A percentile compares a stretch with the other conserved stretches of the same genome.
Conservation (phyloP, 1,140 invertebrate species). For the Papilio xuthus region DNA sequence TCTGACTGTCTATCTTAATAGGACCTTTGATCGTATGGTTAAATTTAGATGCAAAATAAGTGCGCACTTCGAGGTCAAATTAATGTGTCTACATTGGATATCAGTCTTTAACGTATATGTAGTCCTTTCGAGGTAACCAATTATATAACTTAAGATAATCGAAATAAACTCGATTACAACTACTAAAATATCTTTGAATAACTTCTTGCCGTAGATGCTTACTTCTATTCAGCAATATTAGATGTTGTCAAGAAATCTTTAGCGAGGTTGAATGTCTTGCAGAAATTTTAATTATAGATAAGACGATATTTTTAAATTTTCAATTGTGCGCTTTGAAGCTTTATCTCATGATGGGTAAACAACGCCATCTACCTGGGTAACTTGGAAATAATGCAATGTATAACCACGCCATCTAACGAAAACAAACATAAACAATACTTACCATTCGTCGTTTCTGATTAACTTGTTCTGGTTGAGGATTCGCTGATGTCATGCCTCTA, state of each 20-base stretch:
- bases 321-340: too few relatives aligned
- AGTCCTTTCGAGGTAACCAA: neutral
- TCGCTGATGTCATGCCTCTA: slow-evolving; percentile 85
- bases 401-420: slow-evolving; percentile 25
- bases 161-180: neutral
- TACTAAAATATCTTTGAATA: neutral
- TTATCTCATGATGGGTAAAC: neutral
- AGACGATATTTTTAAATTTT: too few relatives aligned
- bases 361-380: neutral
- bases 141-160: neutral
- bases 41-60: too few relatives aligned
- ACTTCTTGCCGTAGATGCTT: too few relatives aligned
- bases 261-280: too few relatives aligned
- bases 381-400: neutral
- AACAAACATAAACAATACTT: slow-evolving; percentile 73
- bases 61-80: neutral
- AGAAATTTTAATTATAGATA: too few relatives aligned
- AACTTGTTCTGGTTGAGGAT: slow-evolving; percentile 76
- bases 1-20: too few relatives aligned
- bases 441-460: slow-evolving; percentile 87
- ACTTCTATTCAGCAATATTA: too few relatives aligned
- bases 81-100: neutral
- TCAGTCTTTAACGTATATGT: neutral
- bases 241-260: too few relatives aligned
- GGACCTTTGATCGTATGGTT: too few relatives aligned